phyloP scores from a whole-genome alignment of 30 jellyfish, hydroid and myxozoan species.

The Aurelia aurita complex sp. Pacific region DNA sequence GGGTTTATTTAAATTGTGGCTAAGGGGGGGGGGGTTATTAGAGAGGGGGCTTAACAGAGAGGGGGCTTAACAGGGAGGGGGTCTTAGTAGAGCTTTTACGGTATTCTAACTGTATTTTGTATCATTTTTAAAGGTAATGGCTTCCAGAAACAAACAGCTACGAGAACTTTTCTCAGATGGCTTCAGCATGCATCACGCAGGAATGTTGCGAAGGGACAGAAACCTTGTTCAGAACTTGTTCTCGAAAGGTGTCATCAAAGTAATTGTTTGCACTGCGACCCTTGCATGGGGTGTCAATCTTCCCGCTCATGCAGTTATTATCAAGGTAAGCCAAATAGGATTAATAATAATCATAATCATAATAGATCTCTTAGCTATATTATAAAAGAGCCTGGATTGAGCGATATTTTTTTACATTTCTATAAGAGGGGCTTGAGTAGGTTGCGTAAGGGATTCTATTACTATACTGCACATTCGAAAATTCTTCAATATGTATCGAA shows the following conservation, averaged over 20 bases:
- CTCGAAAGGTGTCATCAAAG: conserved; percentile 93
- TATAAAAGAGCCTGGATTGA: too few relatives aligned
- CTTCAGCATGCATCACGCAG: conserved; percentile 99
- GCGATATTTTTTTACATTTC: too few relatives aligned
- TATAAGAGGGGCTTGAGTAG: too few relatives aligned
- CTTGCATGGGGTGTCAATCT: conserved; percentile 99
- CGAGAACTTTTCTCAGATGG: conserved; percentile 96
- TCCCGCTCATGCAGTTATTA: conserved; percentile 99
- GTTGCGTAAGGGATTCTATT: too few relatives aligned
- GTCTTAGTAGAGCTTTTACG: too few relatives aligned
- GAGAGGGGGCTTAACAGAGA: too few relatives aligned
- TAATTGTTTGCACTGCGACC: conserved; percentile 96
- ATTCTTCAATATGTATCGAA: too few relatives aligned
- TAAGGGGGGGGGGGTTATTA: too few relatives aligned
- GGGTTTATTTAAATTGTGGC: too few relatives aligned
- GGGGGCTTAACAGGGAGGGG: too few relatives aligned
- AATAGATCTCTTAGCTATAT: too few relatives aligned
- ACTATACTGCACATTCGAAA: too few relatives aligned
- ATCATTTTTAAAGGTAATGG: conserved; percentile 64
- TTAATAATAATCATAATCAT: not conserved
- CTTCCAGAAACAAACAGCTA: conserved; percentile 87
- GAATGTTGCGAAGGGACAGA: conserved; percentile 95
- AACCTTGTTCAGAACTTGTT: conserved; percentile 85
- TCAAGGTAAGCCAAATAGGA: conserved; percentile 61
- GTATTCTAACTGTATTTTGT: not conserved